These are phyloP conservation scores for Amia ocellicauda DNA, from an alignment of 2,113 vertebrate genomes.

Conservation along the genomic window DNA sequence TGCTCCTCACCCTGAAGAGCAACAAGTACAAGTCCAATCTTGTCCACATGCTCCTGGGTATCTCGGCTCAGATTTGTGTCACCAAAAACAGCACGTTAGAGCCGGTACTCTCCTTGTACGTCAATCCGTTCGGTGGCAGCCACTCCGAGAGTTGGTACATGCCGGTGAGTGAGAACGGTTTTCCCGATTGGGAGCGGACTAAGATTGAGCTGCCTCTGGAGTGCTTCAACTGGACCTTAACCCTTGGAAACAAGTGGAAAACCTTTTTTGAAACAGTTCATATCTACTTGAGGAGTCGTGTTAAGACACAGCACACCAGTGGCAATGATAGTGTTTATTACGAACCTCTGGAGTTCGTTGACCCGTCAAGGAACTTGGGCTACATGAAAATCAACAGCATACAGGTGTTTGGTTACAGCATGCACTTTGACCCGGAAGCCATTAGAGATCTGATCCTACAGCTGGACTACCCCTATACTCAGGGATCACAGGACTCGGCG, in stretches of 20 bases:
- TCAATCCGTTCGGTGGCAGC: conserved; percentile 95
- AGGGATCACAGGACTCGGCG: conserved; percentile 93
- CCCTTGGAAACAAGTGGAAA: conserved; percentile 95
- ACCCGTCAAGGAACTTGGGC: conserved; percentile 86
- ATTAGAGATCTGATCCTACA: conserved; percentile 94
- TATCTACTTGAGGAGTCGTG: conserved; percentile 89
- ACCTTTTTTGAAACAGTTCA: conserved; percentile 97
- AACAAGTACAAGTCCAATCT: conserved; percentile 97
- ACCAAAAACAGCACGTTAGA: conserved; percentile 98
- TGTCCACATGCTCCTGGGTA: conserved; percentile 93
- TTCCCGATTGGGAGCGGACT: conserved; percentile 91
- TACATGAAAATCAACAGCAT: conserved; percentile 98
- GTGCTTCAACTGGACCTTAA: conserved; percentile 95
- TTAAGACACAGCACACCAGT: conserved; percentile 72
- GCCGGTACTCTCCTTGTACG: conserved; percentile 86
- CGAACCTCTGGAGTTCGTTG: conserved; percentile 85
- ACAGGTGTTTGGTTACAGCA: conserved; percentile 97
- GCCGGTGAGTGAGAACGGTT: conserved; percentile 83
- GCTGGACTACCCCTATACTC: conserved; percentile 95
- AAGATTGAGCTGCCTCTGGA: conserved; percentile 89
- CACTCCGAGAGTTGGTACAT: conserved; percentile 98
- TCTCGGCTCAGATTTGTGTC: conserved; percentile 91
- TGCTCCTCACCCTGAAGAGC: conserved; percentile 94
- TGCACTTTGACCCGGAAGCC: conserved; percentile 96
- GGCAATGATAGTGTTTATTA: conserved; percentile 87